Evolutionary conservation across 2,888 invertebrate species (phyloP).

Genomic region (Caenorhabditis macrosperma): DNA sequence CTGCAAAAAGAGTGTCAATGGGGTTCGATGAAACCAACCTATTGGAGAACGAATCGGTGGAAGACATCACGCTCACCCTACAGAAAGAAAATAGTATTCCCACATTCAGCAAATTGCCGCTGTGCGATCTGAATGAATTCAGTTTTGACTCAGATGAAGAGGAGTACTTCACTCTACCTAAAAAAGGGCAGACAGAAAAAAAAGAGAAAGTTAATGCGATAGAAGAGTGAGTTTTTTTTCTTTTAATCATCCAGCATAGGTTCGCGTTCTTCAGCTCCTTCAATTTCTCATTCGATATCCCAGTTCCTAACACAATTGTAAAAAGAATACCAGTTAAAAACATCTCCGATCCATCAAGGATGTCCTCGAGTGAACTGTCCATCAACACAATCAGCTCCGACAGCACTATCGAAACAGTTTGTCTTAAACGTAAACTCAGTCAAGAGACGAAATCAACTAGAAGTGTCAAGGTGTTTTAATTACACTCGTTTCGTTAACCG

Average conservation of each 20-base stretch:
- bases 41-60: conserved; percentile 2
- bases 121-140: not conserved
- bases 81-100: conserved; percentile 13
- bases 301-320: conserved; percentile 26
- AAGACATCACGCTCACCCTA: not conserved
- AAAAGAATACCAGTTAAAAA: conserved; percentile 23
- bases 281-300: conserved; percentile 55
- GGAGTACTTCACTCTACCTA: conserved; percentile 22
- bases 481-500: not conserved
- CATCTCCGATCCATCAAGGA: not conserved
- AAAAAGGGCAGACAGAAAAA: not conserved
- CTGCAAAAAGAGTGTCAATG: conserved; percentile 39
- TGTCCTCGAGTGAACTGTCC: too few species aligned
- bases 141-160: conserved; percentile 27
- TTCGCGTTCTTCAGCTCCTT: conserved; percentile 29
- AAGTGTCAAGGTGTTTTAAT: not conserved
- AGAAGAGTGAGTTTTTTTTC: conserved; percentile 27
- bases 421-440: too few species aligned
- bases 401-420: too few species aligned
- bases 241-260: not conserved
- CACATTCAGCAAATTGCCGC: not conserved
- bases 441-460: too few species aligned
- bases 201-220: not conserved
- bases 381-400: too few species aligned
- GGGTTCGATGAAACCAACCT: conserved; percentile 44